phyloP scores from a whole-genome alignment of 2,113 vertebrate species.

The Beaufortia kweichowensis region DNA sequence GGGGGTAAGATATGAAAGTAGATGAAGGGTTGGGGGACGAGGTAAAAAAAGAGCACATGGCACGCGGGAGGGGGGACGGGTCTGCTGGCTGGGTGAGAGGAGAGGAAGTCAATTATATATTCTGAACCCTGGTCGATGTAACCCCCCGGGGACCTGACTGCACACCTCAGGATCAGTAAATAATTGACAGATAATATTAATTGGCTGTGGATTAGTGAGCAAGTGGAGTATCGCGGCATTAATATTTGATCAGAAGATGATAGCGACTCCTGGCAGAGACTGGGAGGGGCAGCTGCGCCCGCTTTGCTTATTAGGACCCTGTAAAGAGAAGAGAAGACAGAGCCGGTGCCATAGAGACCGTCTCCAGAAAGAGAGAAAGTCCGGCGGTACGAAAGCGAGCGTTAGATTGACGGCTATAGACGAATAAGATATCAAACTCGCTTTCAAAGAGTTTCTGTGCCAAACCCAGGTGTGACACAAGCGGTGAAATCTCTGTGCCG shows the following conservation, averaged over 20 bases:
- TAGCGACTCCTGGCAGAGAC: slow-evolving; percentile 95
- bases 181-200: slow-evolving; percentile 99
- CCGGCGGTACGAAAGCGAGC: slow-evolving; percentile 47
- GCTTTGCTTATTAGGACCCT: slow-evolving; percentile 89
- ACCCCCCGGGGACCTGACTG: slow-evolving; percentile 95
- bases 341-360: slow-evolving; percentile 13
- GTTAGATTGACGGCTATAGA: slow-evolving; percentile 64
- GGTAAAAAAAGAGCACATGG: slow-evolving; percentile 55
- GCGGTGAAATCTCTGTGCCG: too few species aligned
- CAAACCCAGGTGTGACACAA: too few species aligned
- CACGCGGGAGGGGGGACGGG: slow-evolving; percentile 10
- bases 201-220: slow-evolving; percentile 99
- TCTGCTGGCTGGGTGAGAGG: slow-evolving; percentile 29
- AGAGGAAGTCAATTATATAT: slow-evolving; percentile 95
- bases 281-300: slow-evolving; percentile 97
- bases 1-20: slow-evolving; percentile 55
- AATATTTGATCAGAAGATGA: slow-evolving; percentile 99
- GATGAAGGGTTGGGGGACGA: slow-evolving; percentile 52
- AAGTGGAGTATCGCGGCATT: slow-evolving; percentile 99
- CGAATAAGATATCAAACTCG: slow-evolving; percentile 60
- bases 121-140: slow-evolving; percentile 98
- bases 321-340: slow-evolving; percentile 81
- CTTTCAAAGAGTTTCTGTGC: too few species aligned
- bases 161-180: slow-evolving; percentile 99
- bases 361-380: slow-evolving; percentile 48